These are phyloP conservation scores for Zaprionus obscuricornis DNA, from an alignment of 2,888 invertebrate genomes.

Conservation along the genomic window DNA sequence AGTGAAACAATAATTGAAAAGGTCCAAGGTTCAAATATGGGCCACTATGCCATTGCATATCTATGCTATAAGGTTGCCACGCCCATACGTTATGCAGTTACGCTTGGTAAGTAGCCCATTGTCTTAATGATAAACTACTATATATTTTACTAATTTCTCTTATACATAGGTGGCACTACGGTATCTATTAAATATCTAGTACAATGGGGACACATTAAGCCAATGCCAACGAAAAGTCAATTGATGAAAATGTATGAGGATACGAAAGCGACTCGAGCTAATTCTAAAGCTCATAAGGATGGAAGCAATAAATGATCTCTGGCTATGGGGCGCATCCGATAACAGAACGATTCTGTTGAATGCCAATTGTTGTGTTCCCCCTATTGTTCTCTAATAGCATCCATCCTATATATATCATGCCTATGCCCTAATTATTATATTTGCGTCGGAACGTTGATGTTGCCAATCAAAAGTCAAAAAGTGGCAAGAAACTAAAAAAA, in stretches of 20 bases:
- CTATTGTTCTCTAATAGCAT: no score
- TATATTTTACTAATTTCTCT: not conserved
- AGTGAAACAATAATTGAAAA: slow-evolving; percentile 91
- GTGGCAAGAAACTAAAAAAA: no score
- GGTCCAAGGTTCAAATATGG: slow-evolving; percentile 91
- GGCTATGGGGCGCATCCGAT: slow-evolving; percentile 10
- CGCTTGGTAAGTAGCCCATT: slow-evolving; percentile 87
- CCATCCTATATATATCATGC: no score
- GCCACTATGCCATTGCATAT: slow-evolving; percentile 94
- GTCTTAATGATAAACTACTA: no score
- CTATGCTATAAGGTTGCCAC: slow-evolving; percentile 97
- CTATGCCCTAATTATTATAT: no score
- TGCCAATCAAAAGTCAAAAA: no score
- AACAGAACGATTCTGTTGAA: no score
- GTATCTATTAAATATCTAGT: slow-evolving; percentile 92
- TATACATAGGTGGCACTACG: slow-evolving; percentile 92
- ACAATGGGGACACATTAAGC: slow-evolving; percentile 91
- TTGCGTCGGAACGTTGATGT: no score
- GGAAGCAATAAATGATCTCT: slow-evolving; percentile 59
- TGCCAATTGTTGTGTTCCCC: slow-evolving; percentile 34
- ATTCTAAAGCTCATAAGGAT: slow-evolving; percentile 61
- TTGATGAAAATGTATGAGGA: slow-evolving; percentile 86
- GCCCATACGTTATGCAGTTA: slow-evolving; percentile 95
- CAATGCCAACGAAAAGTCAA: slow-evolving; percentile 89
- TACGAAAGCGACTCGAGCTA: slow-evolving; percentile 78